A percentile compares a stretch with the other conserved stretches of the same genome.
Evolutionary conservation across 1,140 invertebrate genomes (phyloP).

Genomic region (Drosophila prosaltans): DNA sequence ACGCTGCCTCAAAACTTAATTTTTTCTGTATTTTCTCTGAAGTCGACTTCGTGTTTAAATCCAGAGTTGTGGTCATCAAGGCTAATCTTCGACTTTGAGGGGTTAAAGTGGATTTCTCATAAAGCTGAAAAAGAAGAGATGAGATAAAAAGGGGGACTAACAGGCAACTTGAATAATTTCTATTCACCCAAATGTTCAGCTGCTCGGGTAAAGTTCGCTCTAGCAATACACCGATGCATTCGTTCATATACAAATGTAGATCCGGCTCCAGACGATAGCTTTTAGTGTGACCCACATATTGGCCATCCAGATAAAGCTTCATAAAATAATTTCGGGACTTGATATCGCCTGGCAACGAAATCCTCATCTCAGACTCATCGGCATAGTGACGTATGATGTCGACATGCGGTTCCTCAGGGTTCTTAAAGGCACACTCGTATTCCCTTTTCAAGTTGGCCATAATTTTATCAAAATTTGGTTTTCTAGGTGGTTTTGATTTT

Average conservation of each 20-base stretch:
- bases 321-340: slow-evolving; percentile 72
- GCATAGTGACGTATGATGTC: slow-evolving; percentile 68
- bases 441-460: slow-evolving; percentile 69
- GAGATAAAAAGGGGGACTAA: background rate
- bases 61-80: slow-evolving; percentile 42
- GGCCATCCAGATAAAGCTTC: slow-evolving; percentile 66
- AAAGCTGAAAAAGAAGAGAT: slow-evolving; percentile 46
- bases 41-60: slow-evolving; percentile 19
- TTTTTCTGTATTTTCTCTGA: slow-evolving; percentile 25
- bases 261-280: slow-evolving; percentile 76
- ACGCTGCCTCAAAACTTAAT: slow-evolving; percentile 32
- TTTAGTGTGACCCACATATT: slow-evolving; percentile 67
- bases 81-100: slow-evolving; percentile 55
- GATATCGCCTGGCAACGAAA: slow-evolving; percentile 24
- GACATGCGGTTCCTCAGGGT: slow-evolving; percentile 84
- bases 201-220: slow-evolving; percentile 69
- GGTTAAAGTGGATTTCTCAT: slow-evolving; percentile 63
- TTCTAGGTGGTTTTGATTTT: slow-evolving; percentile 51
- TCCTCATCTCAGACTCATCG: slow-evolving; percentile 32
- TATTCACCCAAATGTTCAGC: slow-evolving; percentile 63
- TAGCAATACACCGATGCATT: slow-evolving; percentile 65
- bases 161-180: background rate
- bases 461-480: slow-evolving; percentile 74
- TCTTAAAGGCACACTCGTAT: slow-evolving; percentile 82
- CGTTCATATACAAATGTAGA: slow-evolving; percentile 70